Evolutionary conservation across 2,797 vertebrate species (phyloP).

Genomic region (Cirrhinus mrigala): DNA sequence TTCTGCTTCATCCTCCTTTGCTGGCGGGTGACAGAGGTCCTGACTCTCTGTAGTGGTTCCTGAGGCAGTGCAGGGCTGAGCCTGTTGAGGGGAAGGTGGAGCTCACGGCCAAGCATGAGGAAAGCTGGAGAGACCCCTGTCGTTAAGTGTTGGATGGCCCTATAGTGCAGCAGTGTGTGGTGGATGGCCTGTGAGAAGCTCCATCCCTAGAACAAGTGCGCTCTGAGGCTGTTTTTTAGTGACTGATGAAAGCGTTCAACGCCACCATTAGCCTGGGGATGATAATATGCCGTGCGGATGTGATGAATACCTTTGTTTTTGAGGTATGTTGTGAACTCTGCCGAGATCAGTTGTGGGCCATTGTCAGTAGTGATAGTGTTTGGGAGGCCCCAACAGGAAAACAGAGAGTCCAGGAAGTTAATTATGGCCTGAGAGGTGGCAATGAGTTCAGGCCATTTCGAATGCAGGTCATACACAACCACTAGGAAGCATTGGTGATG

Average conservation of each 20-base stretch:
- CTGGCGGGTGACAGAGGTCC: background rate
- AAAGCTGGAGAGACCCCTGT: constrained; percentile 36
- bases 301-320: constrained; percentile 8
- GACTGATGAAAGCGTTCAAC: constrained; percentile 16
- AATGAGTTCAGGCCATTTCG: constrained; percentile 27
- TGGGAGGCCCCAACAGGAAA: background rate
- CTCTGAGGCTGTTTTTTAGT: constrained; percentile 43
- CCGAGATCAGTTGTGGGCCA: background rate
- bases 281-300: constrained; percentile 5
- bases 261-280: constrained; percentile 24
- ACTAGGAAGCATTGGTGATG: constrained; percentile 26
- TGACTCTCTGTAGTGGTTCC: background rate
- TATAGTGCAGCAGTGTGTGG: constrained; percentile 40
- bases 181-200: background rate
- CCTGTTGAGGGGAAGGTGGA: constrained; percentile 31
- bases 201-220: constrained; percentile 25
- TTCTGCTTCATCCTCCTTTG: background rate
- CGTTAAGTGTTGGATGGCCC: constrained; percentile 25
- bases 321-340: constrained; percentile 12
- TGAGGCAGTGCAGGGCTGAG: background rate
- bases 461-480: constrained; percentile 35
- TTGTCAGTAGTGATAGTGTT: constrained; percentile 26
- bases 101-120: constrained; percentile 38
- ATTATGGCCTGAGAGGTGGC: background rate
- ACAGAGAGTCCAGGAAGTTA: constrained; percentile 5